Evolutionary conservation across 2,113 vertebrate species (phyloP).

Genomic region (Apodemus speciosus): DNA sequence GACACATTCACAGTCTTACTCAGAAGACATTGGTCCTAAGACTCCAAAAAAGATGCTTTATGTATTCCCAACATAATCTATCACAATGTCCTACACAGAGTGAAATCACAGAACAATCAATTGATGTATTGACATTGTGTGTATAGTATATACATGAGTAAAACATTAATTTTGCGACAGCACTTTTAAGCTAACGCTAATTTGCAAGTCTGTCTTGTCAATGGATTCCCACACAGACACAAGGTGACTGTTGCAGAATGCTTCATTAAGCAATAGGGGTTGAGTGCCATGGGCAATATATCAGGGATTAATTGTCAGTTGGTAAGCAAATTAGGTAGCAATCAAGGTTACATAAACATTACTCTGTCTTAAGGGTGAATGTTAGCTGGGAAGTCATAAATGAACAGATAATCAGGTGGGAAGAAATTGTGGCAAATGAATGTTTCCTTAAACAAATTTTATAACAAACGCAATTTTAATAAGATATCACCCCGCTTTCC

Average conservation of each 20-base stretch:
- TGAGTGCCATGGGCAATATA: conserved; percentile 60
- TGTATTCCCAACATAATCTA: neutral
- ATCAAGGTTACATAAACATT: conserved; percentile 80
- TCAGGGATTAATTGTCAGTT: conserved; percentile 81
- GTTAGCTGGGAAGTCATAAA: conserved; percentile 76
- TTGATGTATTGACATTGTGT: neutral
- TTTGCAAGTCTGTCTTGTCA: conserved; percentile 52
- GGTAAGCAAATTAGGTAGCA: conserved; percentile 79
- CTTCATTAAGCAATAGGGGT: conserved; percentile 66
- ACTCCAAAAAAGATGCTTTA: neutral
- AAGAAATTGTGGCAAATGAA: conserved; percentile 71
- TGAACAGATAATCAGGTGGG: conserved; percentile 79
- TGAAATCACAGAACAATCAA: neutral
- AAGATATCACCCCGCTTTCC: conserved; percentile 59
- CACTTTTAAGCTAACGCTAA: conserved; percentile 31
- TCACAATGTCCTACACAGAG: neutral
- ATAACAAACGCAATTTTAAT: conserved; percentile 76
- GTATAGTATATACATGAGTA: neutral
- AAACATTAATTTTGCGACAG: neutral
- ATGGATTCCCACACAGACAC: conserved; percentile 56
- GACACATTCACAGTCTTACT: neutral
- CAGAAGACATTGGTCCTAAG: neutral
- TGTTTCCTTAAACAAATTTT: conserved; percentile 73
- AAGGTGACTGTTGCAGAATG: conserved; percentile 63
- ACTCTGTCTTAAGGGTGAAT: conserved; percentile 75